Base-by-base conservation (phyloP, 2,888 invertebrate species). In the Philereme vetulata region DNA sequence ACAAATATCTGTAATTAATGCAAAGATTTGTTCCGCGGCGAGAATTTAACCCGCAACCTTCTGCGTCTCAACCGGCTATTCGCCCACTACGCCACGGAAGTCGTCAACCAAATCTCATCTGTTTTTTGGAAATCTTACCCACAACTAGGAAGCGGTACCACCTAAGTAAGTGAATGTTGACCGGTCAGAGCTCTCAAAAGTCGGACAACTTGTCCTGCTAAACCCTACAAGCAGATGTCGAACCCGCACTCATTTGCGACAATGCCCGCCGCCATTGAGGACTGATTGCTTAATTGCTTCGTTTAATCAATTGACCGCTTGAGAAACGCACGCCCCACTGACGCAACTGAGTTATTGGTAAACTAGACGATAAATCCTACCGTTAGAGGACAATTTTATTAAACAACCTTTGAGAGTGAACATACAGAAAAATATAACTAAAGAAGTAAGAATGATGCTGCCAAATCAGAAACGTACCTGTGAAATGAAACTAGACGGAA, bases 241-340 rank as follows among this genome's bases (percentile, higher is more conserved):
- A 83, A 82, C 83, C 85, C 80, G 82, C 84, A 84, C 84, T 89
- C 89, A 87, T 89, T 88, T 88, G 90, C 88, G 89, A 89, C 87
- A 85, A 84, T 84, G 80, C 75, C 82, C 78, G 80, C 82, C 80
- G 72, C 82, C 85, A 83, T 86, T 86, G 86, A 84, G 75, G 85
- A 79, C 86, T 90, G 90, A 92, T 92, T 92, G 88, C 78, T 90
- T 92, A 92, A 92, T 92, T 91, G 91, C 85, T 90, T 87, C 88
- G 90, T 92, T 92, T 91, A 90, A 92, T 90, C 91, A 92, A 92
- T 91, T 91, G 90, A 85, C 85, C 88, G 88, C 81, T 82, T 83
- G 84, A 87, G 89, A 84, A 84, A 85, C 83, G 81, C 80, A 76
- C 76, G 82, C 77, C 78, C 50, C 74, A 77, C 75, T 78, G 76